Percentiles rank a stretch among this genome's conserved stretches.
Conservation (phyloP, 2,888 invertebrate genomes). For the Clunio marinus region DNA sequence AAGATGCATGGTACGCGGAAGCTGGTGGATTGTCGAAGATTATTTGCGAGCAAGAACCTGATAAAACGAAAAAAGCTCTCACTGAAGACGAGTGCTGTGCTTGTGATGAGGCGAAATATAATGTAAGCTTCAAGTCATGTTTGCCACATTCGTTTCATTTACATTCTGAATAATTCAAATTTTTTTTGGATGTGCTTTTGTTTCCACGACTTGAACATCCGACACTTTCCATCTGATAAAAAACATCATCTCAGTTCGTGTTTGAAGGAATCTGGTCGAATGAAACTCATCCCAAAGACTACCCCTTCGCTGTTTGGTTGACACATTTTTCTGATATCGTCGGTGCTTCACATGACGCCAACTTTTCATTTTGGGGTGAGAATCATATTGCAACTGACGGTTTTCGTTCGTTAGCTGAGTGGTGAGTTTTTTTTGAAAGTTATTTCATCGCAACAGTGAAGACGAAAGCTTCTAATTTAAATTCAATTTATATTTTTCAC, state of each 20-base stretch:
- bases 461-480: not conserved
- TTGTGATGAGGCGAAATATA: conserved; percentile 94
- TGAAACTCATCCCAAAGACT: conserved; percentile 93
- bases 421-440: conserved; percentile 40
- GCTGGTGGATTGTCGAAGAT: conserved; percentile 76
- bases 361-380: conserved; percentile 89
- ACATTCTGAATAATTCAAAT: conserved; percentile 1
- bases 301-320: conserved; percentile 82
- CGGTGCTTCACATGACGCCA: conserved; percentile 85
- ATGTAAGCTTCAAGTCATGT: conserved; percentile 54
- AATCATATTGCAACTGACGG: conserved; percentile 84
- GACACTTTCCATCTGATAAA: not conserved
- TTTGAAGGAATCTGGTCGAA: conserved; percentile 96
- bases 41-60: conserved; percentile 71
- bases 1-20: conserved; percentile 81
- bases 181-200: not conserved
- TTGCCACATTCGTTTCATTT: not conserved
- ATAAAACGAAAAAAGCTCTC: conserved; percentile 54
- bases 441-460: not conserved
- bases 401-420: conserved; percentile 66
- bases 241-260: conserved; percentile 56
- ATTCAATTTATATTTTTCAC: conserved; percentile 42
- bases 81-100: conserved; percentile 74
- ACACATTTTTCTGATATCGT: conserved; percentile 97
- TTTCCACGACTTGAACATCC: conserved; percentile 16